Conservation (phyloP, 2,113 vertebrate species). For the Mesembrinibis cayennensis region DNA sequence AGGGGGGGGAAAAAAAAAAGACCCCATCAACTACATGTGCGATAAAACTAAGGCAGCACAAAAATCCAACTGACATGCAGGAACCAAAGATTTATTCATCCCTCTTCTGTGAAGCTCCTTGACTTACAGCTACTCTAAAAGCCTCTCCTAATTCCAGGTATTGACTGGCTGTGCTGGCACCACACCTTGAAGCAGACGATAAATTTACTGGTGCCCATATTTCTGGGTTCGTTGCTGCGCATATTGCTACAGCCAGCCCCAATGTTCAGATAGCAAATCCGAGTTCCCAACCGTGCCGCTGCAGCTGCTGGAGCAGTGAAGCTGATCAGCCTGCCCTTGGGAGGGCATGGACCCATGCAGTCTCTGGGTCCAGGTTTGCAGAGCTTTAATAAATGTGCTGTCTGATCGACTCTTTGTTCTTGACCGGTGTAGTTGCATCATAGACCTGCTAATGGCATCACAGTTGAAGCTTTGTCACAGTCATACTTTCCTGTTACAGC, state of each 20-base stretch:
- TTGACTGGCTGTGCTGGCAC: neutral
- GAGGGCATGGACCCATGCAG: neutral
- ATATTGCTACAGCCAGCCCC: neutral
- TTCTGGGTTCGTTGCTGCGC: neutral
- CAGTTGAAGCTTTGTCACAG: neutral
- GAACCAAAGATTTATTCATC: neutral
- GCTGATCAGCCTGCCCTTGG: neutral
- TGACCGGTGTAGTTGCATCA: neutral
- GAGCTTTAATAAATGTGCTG: neutral
- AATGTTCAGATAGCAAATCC: neutral
- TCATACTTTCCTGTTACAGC: neutral
- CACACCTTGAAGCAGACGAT: neutral
- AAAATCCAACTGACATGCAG: neutral
- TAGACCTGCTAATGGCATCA: neutral
- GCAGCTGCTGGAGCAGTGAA: neutral
- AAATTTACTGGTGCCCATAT: neutral
- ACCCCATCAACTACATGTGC: neutral
- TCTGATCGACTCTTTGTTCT: neutral
- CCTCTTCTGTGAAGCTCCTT: neutral
- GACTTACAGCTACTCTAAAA: neutral
- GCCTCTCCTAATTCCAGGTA: neutral
- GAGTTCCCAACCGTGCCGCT: rapidly evolving
- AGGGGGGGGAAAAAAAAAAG: rapidly evolving
- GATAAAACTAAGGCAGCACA: neutral
- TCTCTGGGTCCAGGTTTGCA: neutral